Base-by-base conservation (phyloP, 37 sponge, comb jelly and placozoan genomes). In the Halisarca cf. caerulea region DNA sequence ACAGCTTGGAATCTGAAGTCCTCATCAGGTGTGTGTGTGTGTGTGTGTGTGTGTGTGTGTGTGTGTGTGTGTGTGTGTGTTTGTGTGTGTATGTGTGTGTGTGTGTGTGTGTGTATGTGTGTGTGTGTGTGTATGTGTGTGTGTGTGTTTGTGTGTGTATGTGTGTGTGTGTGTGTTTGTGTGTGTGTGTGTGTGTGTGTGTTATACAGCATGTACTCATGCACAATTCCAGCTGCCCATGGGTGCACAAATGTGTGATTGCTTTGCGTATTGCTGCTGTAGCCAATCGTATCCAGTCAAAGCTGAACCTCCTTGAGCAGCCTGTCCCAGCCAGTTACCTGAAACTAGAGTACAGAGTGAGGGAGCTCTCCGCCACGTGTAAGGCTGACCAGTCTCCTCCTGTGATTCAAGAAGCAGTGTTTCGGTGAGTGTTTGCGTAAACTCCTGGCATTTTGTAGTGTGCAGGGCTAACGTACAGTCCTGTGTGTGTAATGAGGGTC, bases 281-380 rank as follows among this genome's bases (percentile, higher is more conserved):
- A 44, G 45, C 23, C 18, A 37, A 39, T 23, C 42, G 36, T 7
- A 9, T 74, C 24, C 24, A 17, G 18, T 40, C 77, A 2, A 74
- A 74, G 45, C 44, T 41, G 24, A 42, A 9, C 68, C 83, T 96
- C 37, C 84, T 96, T 73, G 94, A 96, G 45, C 92, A 96, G 59
- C 92, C 83, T 28, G 86, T 96, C 6, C 97, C 97, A 0, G 86
- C 90, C 42, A 82, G 73, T 53, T 96, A 85, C 86, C 80, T 96
- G 66, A 83, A 80, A 44, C 78, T 96, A 47, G 90, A 94, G 59
- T 83, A 91, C 82, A 55, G 61, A 32, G 83, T 96, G 25, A 55
- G 86, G 32, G 82, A 87, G 53, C 33, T 94, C 14, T 90, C 90
- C 17, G 60, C 53, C 0, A 27, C 78, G 0, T 59, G 78, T 72